These are phyloP conservation scores for Cydia amplana DNA, from an alignment of 1,140 invertebrate species.

Conservation along the genomic window DNA sequence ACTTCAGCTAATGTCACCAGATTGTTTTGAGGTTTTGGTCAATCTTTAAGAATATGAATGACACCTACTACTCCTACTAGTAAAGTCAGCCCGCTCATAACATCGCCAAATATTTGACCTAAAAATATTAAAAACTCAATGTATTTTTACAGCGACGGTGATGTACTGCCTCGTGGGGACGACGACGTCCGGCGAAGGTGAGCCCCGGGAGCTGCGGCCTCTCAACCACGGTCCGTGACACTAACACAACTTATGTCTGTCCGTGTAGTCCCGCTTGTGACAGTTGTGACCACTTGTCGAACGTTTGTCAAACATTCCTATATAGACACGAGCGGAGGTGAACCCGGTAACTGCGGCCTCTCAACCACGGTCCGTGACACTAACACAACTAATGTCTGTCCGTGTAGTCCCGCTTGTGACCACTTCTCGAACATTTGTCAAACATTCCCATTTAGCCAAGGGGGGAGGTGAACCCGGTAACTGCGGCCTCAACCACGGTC, in stretches of 20 bases:
- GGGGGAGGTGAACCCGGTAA: constrained; percentile 25
- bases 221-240: constrained; percentile 9
- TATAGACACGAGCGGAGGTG: constrained; percentile 14
- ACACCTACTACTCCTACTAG: no score
- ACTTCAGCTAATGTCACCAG: no score
- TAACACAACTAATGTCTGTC: background rate
- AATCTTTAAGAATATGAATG: no score
- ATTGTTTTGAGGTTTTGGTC: no score
- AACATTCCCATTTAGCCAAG: background rate
- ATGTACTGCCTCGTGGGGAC: constrained; percentile 70
- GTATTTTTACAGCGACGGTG: constrained; percentile 58
- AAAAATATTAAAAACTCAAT: background rate
- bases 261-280: background rate
- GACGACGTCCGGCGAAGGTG: constrained; percentile 36
- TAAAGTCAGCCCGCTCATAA: no score
- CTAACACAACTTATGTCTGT: background rate
- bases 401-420: background rate
- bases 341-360: background rate
- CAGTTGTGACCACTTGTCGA: background rate
- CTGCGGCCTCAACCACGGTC: constrained; percentile 8
- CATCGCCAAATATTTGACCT: no score
- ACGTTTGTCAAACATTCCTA: background rate
- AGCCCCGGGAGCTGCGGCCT: constrained; percentile 33
- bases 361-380: background rate
- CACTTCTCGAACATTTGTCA: background rate